Evolutionary conservation across 2,797 vertebrate genomes (phyloP).

Genomic region (Eulemur albifrons): DNA sequence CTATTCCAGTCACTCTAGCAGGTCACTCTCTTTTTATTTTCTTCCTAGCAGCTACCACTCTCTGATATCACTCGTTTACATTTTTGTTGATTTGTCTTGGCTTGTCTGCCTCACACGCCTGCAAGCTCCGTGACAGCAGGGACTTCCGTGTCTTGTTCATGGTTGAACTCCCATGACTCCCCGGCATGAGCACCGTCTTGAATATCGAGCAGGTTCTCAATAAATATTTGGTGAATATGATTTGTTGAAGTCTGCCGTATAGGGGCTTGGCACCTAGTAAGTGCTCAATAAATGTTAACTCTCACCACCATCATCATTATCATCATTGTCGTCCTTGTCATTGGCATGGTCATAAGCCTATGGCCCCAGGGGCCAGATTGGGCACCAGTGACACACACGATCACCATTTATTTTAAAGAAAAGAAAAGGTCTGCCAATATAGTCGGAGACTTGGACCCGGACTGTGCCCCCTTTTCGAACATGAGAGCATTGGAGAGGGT

Average conservation of each 20-base stretch:
- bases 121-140: neutral
- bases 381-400: too few species aligned
- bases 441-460: neutral
- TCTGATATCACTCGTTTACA: neutral
- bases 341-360: neutral
- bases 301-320: neutral
- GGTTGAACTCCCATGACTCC: neutral
- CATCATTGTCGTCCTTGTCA: neutral
- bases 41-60: neutral
- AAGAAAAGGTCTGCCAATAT: neutral
- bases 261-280: neutral
- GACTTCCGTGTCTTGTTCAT: neutral
- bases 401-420: neutral
- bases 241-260: neutral
- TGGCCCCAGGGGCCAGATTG: neutral
- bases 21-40: neutral
- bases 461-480: neutral
- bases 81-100: neutral
- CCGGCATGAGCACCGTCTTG: neutral
- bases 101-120: neutral
- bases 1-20: neutral
- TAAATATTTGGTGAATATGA: too few species aligned
- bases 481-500: accelerated
- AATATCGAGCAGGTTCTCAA: neutral
- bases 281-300: neutral